A percentile compares a stretch with the other conserved stretches of the same genome.
These are phyloP conservation scores for Drosophila mimetica DNA, from an alignment of 2,888 invertebrate species.

Conservation along the genomic window DNA sequence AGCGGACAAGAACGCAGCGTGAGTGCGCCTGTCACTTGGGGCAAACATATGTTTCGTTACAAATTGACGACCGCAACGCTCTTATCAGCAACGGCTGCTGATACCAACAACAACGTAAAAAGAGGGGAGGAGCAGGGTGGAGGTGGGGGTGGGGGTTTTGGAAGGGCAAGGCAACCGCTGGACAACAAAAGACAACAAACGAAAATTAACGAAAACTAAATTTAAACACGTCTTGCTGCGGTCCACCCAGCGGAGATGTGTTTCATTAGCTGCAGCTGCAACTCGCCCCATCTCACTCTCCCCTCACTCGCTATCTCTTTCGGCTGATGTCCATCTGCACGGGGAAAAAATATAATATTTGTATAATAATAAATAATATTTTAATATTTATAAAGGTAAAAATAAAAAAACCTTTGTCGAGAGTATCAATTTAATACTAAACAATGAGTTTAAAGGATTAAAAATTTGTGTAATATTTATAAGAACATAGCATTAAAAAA, in stretches of 20 bases:
- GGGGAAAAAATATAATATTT: neutral
- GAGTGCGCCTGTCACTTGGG: constrained; percentile 74
- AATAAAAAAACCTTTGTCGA: too few species aligned
- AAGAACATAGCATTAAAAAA: too few species aligned
- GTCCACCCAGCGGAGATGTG: constrained; percentile 37
- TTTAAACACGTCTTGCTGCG: constrained; percentile 74
- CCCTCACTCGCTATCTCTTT: constrained; percentile 9
- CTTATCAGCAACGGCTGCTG: constrained; percentile 64
- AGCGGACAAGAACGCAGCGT: constrained; percentile 48
- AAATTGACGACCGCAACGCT: constrained; percentile 71
- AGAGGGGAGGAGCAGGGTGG: neutral
- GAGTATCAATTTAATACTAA: neutral
- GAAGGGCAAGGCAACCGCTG: constrained; percentile 30
- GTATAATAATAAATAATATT: neutral
- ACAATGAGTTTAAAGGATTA: too few species aligned
- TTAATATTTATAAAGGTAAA: too few species aligned
- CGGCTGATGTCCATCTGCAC: neutral
- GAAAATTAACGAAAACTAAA: constrained; percentile 76
- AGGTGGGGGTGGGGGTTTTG: neutral
- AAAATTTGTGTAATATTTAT: too few species aligned
- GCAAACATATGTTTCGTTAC: constrained; percentile 74
- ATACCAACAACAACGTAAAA: constrained; percentile 45
- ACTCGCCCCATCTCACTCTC: constrained; percentile 24
- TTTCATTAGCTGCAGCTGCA: constrained; percentile 73
- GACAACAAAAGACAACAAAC: constrained; percentile 62